A percentile compares a stretch with the other conserved stretches of the same genome.
These are phyloP conservation scores for Pongo abelii DNA, from an alignment of 2,113 vertebrate species.

Conservation along the genomic window DNA sequence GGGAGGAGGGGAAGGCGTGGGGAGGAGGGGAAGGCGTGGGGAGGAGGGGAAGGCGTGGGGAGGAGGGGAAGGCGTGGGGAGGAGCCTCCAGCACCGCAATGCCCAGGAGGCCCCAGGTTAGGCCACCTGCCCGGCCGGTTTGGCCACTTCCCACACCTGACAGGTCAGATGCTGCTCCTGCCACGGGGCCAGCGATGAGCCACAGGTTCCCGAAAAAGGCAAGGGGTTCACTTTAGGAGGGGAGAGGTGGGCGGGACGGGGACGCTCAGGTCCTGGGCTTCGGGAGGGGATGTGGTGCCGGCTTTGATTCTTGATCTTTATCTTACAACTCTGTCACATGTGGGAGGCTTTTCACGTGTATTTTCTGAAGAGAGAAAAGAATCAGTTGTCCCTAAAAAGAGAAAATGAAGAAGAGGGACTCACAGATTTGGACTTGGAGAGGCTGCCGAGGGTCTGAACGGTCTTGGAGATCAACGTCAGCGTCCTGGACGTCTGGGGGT, in stretches of 20 bases:
- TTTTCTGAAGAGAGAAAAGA: neutral
- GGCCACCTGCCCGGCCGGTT: too few relatives aligned
- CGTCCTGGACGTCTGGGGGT: slow-evolving; percentile 95
- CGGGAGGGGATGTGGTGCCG: neutral
- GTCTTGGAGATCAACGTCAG: slow-evolving; percentile 99
- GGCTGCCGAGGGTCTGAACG: slow-evolving; percentile 97
- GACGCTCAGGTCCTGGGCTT: too few relatives aligned
- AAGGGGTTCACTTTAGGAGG: neutral
- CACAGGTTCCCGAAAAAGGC: neutral
- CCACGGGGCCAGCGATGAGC: neutral
- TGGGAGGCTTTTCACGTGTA: neutral
- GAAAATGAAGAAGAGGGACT: slow-evolving; percentile 78
- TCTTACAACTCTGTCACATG: neutral
- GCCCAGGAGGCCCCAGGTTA: too few relatives aligned
- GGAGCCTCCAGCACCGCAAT: too few relatives aligned
- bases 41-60: too few relatives aligned
- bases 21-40: fast-evolving
- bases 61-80: fast-evolving
- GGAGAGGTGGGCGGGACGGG: too few relatives aligned
- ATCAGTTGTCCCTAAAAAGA: neutral
- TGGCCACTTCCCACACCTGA: too few relatives aligned
- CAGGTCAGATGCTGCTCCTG: too few relatives aligned
- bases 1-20: too few relatives aligned
- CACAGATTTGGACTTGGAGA: slow-evolving; percentile 99
- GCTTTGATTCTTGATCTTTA: neutral